phyloP scores from a whole-genome alignment of 2,113 vertebrate species.

The Sus scrofa region DNA sequence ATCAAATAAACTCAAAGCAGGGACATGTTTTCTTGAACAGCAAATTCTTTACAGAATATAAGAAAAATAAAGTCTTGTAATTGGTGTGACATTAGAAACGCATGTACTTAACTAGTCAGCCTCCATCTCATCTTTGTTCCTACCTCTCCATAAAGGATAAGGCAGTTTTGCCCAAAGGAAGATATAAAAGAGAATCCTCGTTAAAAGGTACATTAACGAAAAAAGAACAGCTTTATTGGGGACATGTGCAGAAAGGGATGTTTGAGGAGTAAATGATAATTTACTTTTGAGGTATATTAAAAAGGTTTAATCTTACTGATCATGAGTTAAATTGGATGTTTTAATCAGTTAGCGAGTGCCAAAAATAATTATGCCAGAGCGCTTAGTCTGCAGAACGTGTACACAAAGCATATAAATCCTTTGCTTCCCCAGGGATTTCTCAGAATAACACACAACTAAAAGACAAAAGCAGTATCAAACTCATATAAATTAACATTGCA shows the following conservation, averaged over 20 bases:
- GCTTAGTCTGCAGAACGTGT: constrained; percentile 96
- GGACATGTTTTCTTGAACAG: constrained; percentile 78
- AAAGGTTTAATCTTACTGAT: constrained; percentile 96
- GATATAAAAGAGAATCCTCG: constrained; percentile 88
- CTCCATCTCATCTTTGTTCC: constrained; percentile 86
- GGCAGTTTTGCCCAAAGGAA: constrained; percentile 89
- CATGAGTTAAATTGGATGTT: constrained; percentile 95
- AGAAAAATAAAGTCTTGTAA: constrained; percentile 82
- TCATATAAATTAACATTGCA: constrained; percentile 98
- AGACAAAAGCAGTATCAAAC: constrained; percentile 96
- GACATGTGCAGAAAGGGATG: constrained; percentile 85
- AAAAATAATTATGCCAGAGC: constrained; percentile 97
- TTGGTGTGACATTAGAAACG: constrained; percentile 85
- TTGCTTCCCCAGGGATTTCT: constrained; percentile 93
- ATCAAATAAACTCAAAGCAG: constrained; percentile 81
- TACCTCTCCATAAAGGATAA: constrained; percentile 86
- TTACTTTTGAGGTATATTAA: constrained; percentile 93
- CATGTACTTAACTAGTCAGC: constrained; percentile 81
- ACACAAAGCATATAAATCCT: constrained; percentile 97
- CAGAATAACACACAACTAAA: constrained; percentile 94
- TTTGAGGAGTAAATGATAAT: constrained; percentile 91
- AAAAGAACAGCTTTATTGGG: constrained; percentile 87
- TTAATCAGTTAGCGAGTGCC: constrained; percentile 92
- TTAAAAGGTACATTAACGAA: constrained; percentile 90
- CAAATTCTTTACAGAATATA: constrained; percentile 75